Conservation (phyloP, 2,113 vertebrate genomes). For the Anhinga anhinga region DNA sequence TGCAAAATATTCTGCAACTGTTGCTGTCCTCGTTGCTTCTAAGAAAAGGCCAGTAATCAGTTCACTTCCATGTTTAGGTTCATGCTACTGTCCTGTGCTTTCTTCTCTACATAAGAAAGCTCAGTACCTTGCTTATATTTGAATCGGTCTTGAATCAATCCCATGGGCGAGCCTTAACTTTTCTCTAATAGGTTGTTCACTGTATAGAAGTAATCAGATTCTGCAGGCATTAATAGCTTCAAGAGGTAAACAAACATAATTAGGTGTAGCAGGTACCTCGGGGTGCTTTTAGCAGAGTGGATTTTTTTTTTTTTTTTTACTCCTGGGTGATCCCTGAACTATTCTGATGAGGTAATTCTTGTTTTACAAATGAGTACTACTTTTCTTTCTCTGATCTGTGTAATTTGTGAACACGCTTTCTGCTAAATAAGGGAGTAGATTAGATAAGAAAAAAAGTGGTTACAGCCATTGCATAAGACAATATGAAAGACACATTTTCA, state of each 20-base stretch:
- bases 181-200: neutral
- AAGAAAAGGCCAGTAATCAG: neutral
- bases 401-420: neutral
- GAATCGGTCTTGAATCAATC: neutral
- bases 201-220: neutral
- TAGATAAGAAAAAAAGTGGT: neutral
- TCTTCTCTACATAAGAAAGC: neutral
- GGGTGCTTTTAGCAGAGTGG: neutral
- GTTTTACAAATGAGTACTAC: neutral
- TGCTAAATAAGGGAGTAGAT: neutral
- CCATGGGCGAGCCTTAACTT: neutral
- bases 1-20: neutral
- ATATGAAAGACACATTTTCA: neutral
- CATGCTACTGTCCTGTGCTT: neutral
- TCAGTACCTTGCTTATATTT: neutral
- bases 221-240: neutral
- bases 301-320: neutral
- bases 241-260: constrained; percentile 20
- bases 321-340: neutral
- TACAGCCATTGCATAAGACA: neutral
- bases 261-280: neutral
- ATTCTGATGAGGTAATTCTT: neutral
- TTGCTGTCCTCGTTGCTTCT: neutral
- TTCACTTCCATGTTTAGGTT: neutral
- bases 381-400: neutral